Conservation (phyloP, 2,888 invertebrate genomes). For the Tenthredo notha region DNA sequence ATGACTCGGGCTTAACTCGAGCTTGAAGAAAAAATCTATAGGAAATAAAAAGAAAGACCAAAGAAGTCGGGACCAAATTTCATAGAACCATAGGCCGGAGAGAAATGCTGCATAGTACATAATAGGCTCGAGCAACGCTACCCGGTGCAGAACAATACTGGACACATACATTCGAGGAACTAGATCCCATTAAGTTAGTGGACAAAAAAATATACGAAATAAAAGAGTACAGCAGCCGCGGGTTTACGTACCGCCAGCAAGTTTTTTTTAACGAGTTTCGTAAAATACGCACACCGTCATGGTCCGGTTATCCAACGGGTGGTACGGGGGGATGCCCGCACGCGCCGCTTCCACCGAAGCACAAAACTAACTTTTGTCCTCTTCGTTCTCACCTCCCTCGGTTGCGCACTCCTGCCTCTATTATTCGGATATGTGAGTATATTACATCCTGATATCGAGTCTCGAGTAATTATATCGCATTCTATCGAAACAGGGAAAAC, state of each 20-base stretch:
- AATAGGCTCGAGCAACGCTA: conserved; percentile 48
- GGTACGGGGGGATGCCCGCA: conserved; percentile 46
- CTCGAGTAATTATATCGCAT: conserved; percentile 12
- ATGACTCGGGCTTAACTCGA: conserved; percentile 34
- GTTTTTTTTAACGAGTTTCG: conserved; percentile 55
- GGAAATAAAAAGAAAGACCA: background rate
- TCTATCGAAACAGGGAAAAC: background rate
- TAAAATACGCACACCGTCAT: conserved; percentile 56
- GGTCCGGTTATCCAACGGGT: conserved; percentile 50
- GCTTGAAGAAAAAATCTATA: background rate
- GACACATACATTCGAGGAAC: conserved; percentile 56
- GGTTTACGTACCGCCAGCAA: conserved; percentile 53
- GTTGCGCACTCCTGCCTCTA: background rate
- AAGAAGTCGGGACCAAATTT: conserved; percentile 10
- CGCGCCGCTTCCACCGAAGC: conserved; percentile 49
- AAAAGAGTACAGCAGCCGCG: conserved; percentile 47
- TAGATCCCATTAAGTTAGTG: conserved; percentile 54
- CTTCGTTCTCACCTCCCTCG: background rate
- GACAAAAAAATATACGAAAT: conserved; percentile 51
- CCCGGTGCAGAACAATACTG: conserved; percentile 50
- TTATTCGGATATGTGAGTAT: background rate
- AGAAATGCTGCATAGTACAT: conserved; percentile 36
- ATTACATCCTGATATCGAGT: background rate
- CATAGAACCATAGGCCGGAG: conserved; percentile 40
- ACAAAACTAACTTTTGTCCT: conserved; percentile 34